A percentile compares a stretch with the other conserved stretches of the same genome.
Conservation (phyloP, 2,888 invertebrate genomes). For the Hemaris fuciformis region DNA sequence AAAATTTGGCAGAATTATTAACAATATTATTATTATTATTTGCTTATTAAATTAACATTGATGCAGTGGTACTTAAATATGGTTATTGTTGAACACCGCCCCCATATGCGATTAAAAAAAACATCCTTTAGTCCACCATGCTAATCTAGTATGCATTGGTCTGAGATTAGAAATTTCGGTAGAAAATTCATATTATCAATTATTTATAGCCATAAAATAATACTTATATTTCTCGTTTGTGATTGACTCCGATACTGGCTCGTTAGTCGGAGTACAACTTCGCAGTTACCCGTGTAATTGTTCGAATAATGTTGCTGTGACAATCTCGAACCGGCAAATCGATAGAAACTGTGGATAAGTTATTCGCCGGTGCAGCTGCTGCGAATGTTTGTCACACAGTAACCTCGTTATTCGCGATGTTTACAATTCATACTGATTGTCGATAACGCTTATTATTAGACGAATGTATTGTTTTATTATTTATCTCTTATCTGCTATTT, state of each 20-base stretch:
- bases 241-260: neutral
- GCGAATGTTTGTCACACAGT: constrained; percentile 38
- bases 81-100: no score
- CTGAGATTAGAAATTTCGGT: no score
- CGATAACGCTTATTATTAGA: constrained; percentile 8
- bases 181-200: no score
- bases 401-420: constrained; percentile 30
- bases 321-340: constrained; percentile 38
- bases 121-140: no score
- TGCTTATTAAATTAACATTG: no score
- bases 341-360: constrained; percentile 48
- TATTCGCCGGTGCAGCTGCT: constrained; percentile 47
- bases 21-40: no score
- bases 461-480: neutral
- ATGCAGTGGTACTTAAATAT: no score
- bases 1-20: no score
- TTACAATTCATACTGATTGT: constrained; percentile 1
- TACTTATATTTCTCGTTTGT: neutral
- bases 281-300: neutral
- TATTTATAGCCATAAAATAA: no score
- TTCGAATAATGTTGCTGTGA: constrained; percentile 32
- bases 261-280: neutral
- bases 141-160: no score
- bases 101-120: no score
- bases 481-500: constrained; percentile 1